These are phyloP conservation scores for Chrysopilus asiliformis DNA, from an alignment of 2,888 invertebrate genomes.

Conservation along the genomic window DNA sequence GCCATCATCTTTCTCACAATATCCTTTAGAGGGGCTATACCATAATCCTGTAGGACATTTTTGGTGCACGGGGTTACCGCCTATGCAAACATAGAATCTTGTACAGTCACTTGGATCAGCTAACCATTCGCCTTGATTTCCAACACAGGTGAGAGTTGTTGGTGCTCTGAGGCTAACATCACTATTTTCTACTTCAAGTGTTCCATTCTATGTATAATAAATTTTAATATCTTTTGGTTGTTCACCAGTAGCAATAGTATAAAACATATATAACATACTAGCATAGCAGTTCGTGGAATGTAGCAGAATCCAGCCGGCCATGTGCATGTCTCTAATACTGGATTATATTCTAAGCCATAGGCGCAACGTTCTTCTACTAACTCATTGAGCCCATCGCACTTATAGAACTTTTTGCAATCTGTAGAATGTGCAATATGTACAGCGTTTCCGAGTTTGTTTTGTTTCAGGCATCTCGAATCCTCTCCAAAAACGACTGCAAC, in stretches of 20 bases:
- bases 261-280: too few species aligned
- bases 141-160: too few species aligned
- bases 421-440: neutral
- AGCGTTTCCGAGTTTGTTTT: neutral
- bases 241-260: neutral
- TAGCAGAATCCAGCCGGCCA: neutral
- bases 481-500: neutral
- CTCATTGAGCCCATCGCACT: neutral
- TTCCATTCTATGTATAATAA: too few species aligned
- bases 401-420: neutral
- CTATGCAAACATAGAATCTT: constrained; percentile 13
- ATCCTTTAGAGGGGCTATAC: neutral
- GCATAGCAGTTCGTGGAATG: neutral
- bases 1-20: constrained; percentile 2
- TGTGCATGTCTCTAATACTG: neutral
- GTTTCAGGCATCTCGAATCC: neutral
- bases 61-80: constrained; percentile 12
- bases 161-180: too few species aligned
- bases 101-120: constrained; percentile 2
- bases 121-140: too few species aligned
- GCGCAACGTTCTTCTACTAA: neutral
- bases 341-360: neutral
- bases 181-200: too few species aligned
- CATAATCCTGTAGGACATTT: constrained; percentile 14
- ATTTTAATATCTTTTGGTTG: too few species aligned